These are phyloP conservation scores for Pseudomugil tenellus DNA, from an alignment of 2,797 vertebrate species.

Conservation along the genomic window DNA sequence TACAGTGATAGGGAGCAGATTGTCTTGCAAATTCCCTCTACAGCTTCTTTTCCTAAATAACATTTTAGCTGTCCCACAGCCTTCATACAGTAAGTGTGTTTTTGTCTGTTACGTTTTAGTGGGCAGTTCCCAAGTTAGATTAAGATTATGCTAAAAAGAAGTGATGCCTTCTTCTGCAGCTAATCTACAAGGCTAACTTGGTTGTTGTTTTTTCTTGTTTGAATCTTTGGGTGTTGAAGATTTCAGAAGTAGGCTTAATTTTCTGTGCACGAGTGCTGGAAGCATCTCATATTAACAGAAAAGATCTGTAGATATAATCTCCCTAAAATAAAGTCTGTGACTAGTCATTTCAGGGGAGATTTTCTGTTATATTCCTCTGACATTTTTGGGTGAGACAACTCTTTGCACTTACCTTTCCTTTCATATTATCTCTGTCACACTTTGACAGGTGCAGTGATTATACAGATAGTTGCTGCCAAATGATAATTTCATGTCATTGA, in stretches of 20 bases:
- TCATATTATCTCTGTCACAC: neutral
- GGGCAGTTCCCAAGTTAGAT: no score
- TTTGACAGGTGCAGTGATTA: conserved; percentile 4
- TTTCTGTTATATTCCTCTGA: neutral
- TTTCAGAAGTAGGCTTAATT: neutral
- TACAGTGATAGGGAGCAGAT: no score
- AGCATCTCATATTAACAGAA: neutral
- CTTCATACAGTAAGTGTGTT: no score
- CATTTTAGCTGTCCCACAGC: no score
- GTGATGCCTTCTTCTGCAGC: no score
- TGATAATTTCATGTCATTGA: conserved; percentile 32
- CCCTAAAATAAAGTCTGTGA: neutral
- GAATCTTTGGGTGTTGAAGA: neutral
- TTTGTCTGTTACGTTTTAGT: no score
- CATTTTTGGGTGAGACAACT: conserved; percentile 10
- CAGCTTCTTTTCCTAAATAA: no score
- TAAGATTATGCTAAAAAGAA: no score
- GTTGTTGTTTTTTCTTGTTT: no score
- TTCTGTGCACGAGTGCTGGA: neutral
- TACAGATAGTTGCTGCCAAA: conserved; percentile 28
- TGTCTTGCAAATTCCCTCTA: no score
- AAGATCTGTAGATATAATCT: neutral
- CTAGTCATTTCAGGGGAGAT: neutral
- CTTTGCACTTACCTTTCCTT: neutral
- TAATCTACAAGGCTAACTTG: neutral